Base-by-base conservation (phyloP, 2,888 invertebrate genomes). In the Chrysina gloriosa region DNA sequence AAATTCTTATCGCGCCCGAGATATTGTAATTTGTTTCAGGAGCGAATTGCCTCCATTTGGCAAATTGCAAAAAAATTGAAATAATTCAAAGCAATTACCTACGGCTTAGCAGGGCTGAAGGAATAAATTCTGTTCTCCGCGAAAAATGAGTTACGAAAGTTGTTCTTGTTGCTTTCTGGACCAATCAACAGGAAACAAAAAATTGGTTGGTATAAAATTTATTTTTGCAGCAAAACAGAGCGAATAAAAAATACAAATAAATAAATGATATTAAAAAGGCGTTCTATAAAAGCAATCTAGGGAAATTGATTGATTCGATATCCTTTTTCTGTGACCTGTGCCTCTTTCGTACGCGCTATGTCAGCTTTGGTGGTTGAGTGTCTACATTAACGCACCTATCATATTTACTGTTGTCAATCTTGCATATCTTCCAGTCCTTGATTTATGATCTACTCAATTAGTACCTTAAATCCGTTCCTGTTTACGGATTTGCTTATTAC, bases 41-140 rank as follows among this genome's bases (percentile, higher is more conserved):
- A 52, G 29, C 29, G 50, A 29, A 52, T 31, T 52, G 50, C 50
- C 50, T 29, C 50, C 50, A 52, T 52, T 52, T 52, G 50, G 50
- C 31, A 52, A n/a, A 29, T 52, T 29, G 50, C 50, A 52, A 52
- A 52, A 52, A 52, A 29, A 29, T 52, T 27, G 29, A 29, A 27
- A 52, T 52, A 52, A 52, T 52, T 52, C 50, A 52, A 29, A 29
- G 27, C 50, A 52, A 52, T 52, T 52, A 31, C 50, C 50, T 7
- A 11, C 23, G n/a, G 23, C n/a, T 11, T 23, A 29, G 31, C 16
- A 29, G 11, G 29, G 14, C n/a, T n/a, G 29, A 6, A 1, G 9
- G 29, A 27, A 52, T 29, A 29, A 16, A 23, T 5, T 47, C 23
- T 47, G 47, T 47, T 47, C 23, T 16, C 14, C 29, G 11, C 7